A percentile compares a stretch with the other conserved stretches of the same genome.
phyloP scores from a whole-genome alignment of 2,113 vertebrate genomes.

The Peromyscus californicus region DNA sequence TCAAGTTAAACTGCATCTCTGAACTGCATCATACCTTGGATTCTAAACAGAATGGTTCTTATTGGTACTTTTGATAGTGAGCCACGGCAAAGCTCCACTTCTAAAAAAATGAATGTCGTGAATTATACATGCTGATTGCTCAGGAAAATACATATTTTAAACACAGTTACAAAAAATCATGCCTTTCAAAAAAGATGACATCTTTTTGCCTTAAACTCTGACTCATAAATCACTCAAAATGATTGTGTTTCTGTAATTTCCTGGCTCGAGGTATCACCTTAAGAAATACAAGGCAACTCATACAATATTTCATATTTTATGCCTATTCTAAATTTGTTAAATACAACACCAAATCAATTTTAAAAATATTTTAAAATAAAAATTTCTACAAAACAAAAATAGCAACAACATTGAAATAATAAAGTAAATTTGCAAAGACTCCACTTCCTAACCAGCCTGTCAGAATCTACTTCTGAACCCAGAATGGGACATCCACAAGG shows the following conservation, averaged over 20 bases:
- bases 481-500: background rate
- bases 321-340: slow-evolving; percentile 79
- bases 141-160: background rate
- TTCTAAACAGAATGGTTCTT: slow-evolving; percentile 44
- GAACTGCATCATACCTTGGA: slow-evolving; percentile 21
- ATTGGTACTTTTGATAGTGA: slow-evolving; percentile 61
- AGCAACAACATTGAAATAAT: background rate
- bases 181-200: slow-evolving; percentile 20
- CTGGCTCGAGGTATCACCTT: background rate
- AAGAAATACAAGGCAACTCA: slow-evolving; percentile 72
- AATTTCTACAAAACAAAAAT: background rate
- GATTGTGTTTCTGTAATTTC: slow-evolving; percentile 54
- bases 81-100: background rate
- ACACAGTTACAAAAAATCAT: slow-evolving; percentile 10
- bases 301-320: slow-evolving; percentile 70
- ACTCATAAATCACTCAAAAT: slow-evolving; percentile 1
- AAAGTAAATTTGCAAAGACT: background rate
- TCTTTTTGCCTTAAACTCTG: slow-evolving; percentile 33
- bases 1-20: slow-evolving; percentile 27
- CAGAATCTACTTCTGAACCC: background rate
- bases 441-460: rapidly evolving
- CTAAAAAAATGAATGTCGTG: slow-evolving; percentile 1
- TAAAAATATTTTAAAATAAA: background rate
- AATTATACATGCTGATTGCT: slow-evolving; percentile 57
- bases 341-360: slow-evolving; percentile 34